phyloP scores from a whole-genome alignment of 2,888 invertebrate genomes.

The Trichopoda pennipes region DNA sequence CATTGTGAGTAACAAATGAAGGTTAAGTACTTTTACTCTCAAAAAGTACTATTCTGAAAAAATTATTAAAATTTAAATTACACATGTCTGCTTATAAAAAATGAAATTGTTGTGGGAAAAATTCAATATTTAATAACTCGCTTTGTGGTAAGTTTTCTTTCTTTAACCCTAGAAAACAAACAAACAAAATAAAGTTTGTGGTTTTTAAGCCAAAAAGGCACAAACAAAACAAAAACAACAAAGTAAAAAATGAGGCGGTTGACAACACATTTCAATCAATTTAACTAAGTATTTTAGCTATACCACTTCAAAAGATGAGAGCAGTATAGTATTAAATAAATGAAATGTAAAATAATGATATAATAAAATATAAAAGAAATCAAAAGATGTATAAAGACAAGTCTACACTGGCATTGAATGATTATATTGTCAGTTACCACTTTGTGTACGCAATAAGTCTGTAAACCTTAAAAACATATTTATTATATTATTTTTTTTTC shows the following conservation, averaged over 20 bases:
- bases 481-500: constrained; percentile 1
- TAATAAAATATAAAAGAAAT: background rate
- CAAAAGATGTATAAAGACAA: background rate
- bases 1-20: too few relatives aligned
- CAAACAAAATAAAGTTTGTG: constrained; percentile 27
- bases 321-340: background rate
- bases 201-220: background rate
- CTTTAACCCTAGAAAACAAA: constrained; percentile 13
- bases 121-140: constrained; percentile 18
- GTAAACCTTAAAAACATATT: constrained; percentile 42
- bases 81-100: background rate
- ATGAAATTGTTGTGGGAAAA: constrained; percentile 31
- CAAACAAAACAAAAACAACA: background rate
- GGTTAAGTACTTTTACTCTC: too few relatives aligned
- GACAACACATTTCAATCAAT: constrained; percentile 6
- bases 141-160: constrained; percentile 24
- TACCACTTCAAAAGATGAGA: constrained; percentile 2
- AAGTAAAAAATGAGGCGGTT: constrained; percentile 6
- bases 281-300: constrained; percentile 23
- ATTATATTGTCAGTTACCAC: background rate
- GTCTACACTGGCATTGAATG: background rate
- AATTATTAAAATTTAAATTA: background rate
- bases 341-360: background rate
- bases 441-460: background rate
- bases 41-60: too few relatives aligned